Evolutionary conservation across 2,888 invertebrate genomes (phyloP), one percentile per base, ranked within the genome.

Genomic region (Salticus scenicus): DNA sequence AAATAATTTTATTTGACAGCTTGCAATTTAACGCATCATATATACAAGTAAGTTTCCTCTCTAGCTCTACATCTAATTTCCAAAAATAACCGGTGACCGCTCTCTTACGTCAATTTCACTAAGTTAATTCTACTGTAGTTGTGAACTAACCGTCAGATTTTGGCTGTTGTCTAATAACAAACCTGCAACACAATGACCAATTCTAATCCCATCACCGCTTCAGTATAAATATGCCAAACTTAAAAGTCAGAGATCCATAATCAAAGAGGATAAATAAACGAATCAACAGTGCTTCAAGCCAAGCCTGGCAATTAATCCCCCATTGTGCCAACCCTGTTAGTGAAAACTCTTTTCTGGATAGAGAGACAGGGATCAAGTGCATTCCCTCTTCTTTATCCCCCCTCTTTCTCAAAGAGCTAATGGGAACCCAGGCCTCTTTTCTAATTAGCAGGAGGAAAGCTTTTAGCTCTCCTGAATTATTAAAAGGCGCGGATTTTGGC

Each of bases 401-500:
- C 41, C 28, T 28, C 24, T n/a, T 20, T 27, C 20, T 57, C 72
- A 37, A 31, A 24, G 30, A 24, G 63, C 83, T 84, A 84, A 84
- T 84, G 83, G 83, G 77, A 47, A 71, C 57, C 57, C 31, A 75
- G 69, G 81, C 72, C n/a, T 76, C 47, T 57, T 57, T 72, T 77
- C 83, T 84, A 84, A 84, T 84, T 84, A 84, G 83, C 67, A 77
- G 83, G 57, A 67, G 67, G 83, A 77, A 77, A 73, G 83, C 83
- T 84, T 84, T 84, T 84, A 84, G 77, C 83, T 70, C 70, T 84
- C 77, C 51, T 84, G 83, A 84, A 84, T 84, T 84, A 84, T 84
- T 84, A 84, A 84, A 84, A 84, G 83, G 83, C 83, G 83, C 66
- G 83, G 83, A 78, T 84, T 84, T 81, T 84, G 83, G 83, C 83